Base-by-base conservation (phyloP, 2,113 vertebrate genomes). In the Crypturellus undulatus region DNA sequence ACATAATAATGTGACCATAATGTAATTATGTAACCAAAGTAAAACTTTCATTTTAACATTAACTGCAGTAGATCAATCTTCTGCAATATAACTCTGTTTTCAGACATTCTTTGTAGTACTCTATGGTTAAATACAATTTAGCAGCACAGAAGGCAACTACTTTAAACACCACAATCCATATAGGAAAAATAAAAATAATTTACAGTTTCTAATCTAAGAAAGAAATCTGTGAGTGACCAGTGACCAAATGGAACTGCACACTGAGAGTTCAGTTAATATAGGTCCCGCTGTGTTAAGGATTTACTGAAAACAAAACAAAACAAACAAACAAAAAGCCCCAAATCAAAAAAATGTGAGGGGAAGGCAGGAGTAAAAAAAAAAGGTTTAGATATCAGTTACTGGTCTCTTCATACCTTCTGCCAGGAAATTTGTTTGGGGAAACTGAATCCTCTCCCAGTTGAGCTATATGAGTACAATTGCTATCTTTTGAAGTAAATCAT, bases 161-260 rank as follows among this genome's bases (percentile, higher is more conserved):
- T 87, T 86, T 94, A 95, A 97, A 94, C 87, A 92, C 79, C 56
- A 75, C 89, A 94, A 80, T 65, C 60, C 12, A 88, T 94, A 94
- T 87, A 84, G 84, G 63, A 51, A 93, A 92, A 84, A 11, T 49
- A 81, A 95, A 94, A 93, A 91, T 70, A 91, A 87, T 87, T 92
- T n/a, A 79, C 7, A 5, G 9, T 67, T 91, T 95, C 34, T 87
- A 79, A 79, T 89, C 32, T 58, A 85, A 90, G 64, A 80, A 80
- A 90, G 19, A 2, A 75, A 84, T 13, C 32, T 64, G 19, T 56
- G 24, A 92, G 45, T 84, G 89, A 75, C 78, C 79, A 92, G 45
- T 84, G 89, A 75, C 78, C 79, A 93, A 97, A 92, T 32, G 28
- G 89, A 82, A 73, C 67, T 80, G 19, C 14, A 78, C 32, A 40